These are phyloP conservation scores for Eidolon helvum DNA, from an alignment of 2,113 vertebrate species.

Conservation along the genomic window DNA sequence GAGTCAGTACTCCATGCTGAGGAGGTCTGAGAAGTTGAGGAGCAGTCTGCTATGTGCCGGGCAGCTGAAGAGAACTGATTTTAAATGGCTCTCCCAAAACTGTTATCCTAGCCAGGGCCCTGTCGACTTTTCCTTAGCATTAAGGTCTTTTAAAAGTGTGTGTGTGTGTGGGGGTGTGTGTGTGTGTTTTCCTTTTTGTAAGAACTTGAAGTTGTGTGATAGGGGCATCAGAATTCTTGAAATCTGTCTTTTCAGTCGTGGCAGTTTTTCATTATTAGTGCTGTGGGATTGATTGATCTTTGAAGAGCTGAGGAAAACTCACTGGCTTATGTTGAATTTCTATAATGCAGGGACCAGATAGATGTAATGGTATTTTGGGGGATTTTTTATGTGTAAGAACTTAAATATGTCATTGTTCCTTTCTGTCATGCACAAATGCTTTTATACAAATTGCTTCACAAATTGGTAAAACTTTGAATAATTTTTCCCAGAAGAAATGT, in stretches of 20 bases:
- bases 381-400: not conserved
- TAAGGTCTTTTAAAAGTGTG: not conserved
- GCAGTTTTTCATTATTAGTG: not conserved
- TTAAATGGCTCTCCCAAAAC: not conserved
- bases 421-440: not conserved
- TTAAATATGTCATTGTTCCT: not conserved
- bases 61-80: not conserved
- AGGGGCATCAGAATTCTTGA: not conserved
- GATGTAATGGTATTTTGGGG: not conserved
- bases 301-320: not conserved
- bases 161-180: fast-evolving
- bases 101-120: not conserved
- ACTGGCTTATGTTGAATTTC: slow-evolving; percentile 12
- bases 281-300: not conserved
- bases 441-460: not conserved
- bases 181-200: not conserved
- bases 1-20: not conserved
- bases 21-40: not conserved
- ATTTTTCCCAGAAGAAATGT: slow-evolving; percentile 6
- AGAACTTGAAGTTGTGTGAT: not conserved
- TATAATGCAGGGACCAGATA: not conserved
- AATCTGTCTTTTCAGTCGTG: not conserved
- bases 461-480: not conserved
- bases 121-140: not conserved
- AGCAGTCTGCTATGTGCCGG: not conserved